Conservation (phyloP, 2,797 vertebrate genomes). For the Amblyopsis hoosieri region DNA sequence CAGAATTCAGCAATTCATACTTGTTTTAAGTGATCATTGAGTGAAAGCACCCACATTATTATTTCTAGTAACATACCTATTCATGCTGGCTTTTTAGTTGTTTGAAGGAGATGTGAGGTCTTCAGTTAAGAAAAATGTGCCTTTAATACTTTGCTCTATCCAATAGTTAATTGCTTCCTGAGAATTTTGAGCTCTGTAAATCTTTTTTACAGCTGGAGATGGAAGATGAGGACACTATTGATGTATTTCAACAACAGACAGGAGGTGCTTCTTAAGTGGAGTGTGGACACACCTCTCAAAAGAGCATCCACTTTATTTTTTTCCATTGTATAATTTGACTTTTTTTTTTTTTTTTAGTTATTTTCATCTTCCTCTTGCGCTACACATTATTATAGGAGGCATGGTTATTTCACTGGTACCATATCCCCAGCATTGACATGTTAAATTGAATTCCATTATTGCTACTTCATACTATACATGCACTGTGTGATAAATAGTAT, state of each 20-base stretch:
- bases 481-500: conserved; percentile 3
- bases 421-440: conserved; percentile 35
- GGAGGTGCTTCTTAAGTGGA: conserved; percentile 79
- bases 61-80: too few species aligned
- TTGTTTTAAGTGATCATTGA: too few species aligned
- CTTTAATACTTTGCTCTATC: background rate
- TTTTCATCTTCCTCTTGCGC: conserved; percentile 29
- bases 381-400: conserved; percentile 28
- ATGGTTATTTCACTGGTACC: conserved; percentile 26
- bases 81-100: too few species aligned
- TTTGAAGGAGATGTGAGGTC: background rate
- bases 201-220: conserved; percentile 86
- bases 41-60: too few species aligned
- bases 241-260: conserved; percentile 95
- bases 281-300: conserved; percentile 22
- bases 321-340: conserved; percentile 49
- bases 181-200: background rate
- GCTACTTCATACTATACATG: conserved; percentile 30
- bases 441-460: background rate
- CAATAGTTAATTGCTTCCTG: background rate
- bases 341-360: conserved; percentile 6
- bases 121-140: background rate
- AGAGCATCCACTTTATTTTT: conserved; percentile 41
- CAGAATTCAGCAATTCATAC: too few species aligned
- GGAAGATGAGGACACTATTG: conserved; percentile 93